These are phyloP conservation scores for Saturnia japonica DNA, from an alignment of 2,888 invertebrate genomes.

Conservation along the genomic window DNA sequence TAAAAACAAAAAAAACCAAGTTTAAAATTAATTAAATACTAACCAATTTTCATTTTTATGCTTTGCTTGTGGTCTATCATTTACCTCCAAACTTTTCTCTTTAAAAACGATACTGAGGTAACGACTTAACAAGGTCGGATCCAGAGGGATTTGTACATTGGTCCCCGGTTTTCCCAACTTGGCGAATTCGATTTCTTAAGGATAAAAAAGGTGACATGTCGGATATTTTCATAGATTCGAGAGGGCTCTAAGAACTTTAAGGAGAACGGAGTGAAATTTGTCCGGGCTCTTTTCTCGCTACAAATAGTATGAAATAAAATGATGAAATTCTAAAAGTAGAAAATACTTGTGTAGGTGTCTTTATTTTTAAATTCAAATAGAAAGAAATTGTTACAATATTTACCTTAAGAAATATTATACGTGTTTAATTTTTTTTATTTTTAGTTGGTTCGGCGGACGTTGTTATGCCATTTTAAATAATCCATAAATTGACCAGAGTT, in stretches of 20 bases:
- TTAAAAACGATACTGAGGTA: constrained; percentile 26
- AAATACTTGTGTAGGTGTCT: too few relatives aligned
- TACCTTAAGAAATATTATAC: too few relatives aligned
- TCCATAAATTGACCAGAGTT: too few relatives aligned
- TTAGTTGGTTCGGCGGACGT: too few relatives aligned
- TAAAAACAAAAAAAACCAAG: not conserved
- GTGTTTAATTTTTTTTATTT: too few relatives aligned
- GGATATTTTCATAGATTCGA: constrained; percentile 37
- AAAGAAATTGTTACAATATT: too few relatives aligned
- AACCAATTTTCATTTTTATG: not conserved
- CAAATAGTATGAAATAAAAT: not conserved
- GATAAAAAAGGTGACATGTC: constrained; percentile 31
- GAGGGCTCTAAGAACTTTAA: constrained; percentile 10
- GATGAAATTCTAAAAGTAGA: not conserved
- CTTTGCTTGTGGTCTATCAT: not conserved
- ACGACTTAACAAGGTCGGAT: constrained; percentile 34
- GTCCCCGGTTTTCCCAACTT: constrained; percentile 17
- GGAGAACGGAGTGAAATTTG: constrained; percentile 12
- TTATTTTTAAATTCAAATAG: too few relatives aligned
- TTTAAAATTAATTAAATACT: too few relatives aligned
- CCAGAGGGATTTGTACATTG: constrained; percentile 23
- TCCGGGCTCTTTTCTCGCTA: not conserved
- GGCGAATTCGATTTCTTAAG: constrained; percentile 37
- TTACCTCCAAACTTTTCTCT: constrained; percentile 6
- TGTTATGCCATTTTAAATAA: too few relatives aligned